These are phyloP conservation scores for Lysandra coridon DNA, from an alignment of 2,888 invertebrate species.

Conservation along the genomic window DNA sequence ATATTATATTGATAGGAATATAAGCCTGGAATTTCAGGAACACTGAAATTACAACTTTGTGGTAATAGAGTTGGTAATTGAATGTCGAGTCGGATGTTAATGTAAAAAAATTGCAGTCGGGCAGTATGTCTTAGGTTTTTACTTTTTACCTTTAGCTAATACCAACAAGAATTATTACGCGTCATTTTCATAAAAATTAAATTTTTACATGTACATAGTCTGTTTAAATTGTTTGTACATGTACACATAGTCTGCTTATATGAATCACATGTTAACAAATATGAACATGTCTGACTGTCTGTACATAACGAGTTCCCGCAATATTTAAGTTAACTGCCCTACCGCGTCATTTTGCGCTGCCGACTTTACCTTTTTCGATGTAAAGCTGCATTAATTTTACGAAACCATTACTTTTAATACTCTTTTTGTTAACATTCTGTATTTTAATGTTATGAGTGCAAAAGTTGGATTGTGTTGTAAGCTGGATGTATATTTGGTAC, in stretches of 20 bases:
- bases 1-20: background rate
- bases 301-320: background rate
- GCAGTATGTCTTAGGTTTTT: too few species aligned
- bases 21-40: too few species aligned
- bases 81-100: too few species aligned
- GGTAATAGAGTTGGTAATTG: too few species aligned
- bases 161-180: too few species aligned
- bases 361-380: background rate
- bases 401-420: background rate
- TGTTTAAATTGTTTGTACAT: too few species aligned
- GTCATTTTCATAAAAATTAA: too few species aligned
- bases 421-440: background rate
- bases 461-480: background rate
- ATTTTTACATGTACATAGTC: too few species aligned
- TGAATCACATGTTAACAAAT: background rate
- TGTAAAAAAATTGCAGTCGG: too few species aligned
- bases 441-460: background rate
- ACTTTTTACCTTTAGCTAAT: too few species aligned
- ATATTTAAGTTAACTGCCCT: background rate
- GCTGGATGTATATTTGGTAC: background rate
- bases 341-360: background rate
- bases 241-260: background rate
- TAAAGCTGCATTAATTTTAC: slow-evolving; percentile 4
- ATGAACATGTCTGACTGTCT: background rate
- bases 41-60: background rate